Evolutionary conservation across 1,140 invertebrate species (phyloP).

Genomic region (Ladona fulva): DNA sequence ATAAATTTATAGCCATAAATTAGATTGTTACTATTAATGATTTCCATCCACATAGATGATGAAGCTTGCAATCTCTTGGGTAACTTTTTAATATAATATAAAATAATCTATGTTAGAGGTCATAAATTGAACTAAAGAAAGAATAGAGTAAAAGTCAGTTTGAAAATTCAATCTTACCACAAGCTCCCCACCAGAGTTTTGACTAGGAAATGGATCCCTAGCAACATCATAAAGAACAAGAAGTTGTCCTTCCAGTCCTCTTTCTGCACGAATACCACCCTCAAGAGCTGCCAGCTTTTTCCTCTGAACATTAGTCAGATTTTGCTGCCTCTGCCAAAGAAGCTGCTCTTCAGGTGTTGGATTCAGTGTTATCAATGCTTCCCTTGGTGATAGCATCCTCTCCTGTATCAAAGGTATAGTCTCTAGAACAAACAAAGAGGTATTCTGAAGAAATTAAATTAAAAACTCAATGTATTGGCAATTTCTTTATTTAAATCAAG

Average conservation of each 20-base stretch:
- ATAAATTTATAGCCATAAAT: too few species aligned
- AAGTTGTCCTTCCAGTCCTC: slow-evolving; percentile 49
- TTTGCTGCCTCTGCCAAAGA: not conserved
- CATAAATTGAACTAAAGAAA: too few species aligned
- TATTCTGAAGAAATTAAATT: too few species aligned
- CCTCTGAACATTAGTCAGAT: not conserved
- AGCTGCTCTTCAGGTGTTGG: not conserved
- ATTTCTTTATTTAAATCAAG: too few species aligned
- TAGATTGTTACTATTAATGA: too few species aligned
- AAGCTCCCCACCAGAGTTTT: slow-evolving; percentile 37
- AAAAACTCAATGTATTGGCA: too few species aligned
- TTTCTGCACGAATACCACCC: slow-evolving; percentile 26
- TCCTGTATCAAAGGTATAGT: not conserved
- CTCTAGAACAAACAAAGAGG: too few species aligned
- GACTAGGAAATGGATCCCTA: slow-evolving; percentile 32
- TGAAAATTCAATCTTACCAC: slow-evolving; percentile 35
- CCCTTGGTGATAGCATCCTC: not conserved
- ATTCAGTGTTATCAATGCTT: not conserved
- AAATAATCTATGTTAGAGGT: too few species aligned
- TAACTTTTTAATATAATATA: too few species aligned
- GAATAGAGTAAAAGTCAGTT: not conserved
- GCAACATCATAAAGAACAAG: slow-evolving; percentile 55
- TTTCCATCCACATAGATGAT: too few species aligned
- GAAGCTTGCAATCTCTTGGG: too few species aligned
- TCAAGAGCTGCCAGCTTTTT: not conserved